Percentiles rank a stretch among this genome's conserved stretches.
These are phyloP conservation scores for Jaculus jaculus DNA, from an alignment of 2,113 vertebrate genomes.

Conservation along the genomic window DNA sequence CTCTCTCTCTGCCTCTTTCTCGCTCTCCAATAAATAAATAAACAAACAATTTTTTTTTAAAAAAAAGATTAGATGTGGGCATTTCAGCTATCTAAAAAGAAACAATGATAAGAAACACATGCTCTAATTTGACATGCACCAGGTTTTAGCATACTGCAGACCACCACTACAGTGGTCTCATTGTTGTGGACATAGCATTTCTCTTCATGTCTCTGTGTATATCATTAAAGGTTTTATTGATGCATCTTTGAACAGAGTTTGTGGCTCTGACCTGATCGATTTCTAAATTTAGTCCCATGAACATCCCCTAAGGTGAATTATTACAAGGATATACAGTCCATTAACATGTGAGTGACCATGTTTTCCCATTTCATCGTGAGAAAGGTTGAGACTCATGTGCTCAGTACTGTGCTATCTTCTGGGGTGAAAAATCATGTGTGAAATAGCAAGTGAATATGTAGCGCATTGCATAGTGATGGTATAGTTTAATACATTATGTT, in stretches of 20 bases:
- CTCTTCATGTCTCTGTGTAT: not conserved
- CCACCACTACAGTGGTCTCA: not conserved
- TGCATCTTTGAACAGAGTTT: conserved; percentile 22
- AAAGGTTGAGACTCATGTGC: not conserved
- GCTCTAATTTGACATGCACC: conserved; percentile 10
- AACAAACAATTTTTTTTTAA: too few species aligned
- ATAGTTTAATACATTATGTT: not conserved
- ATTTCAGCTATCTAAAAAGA: not conserved
- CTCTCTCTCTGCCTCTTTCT: too few species aligned
- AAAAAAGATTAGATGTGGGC: not conserved
- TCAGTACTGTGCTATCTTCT: not conserved
- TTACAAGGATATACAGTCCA: not conserved
- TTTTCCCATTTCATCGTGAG: not conserved
- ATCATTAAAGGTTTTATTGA: not conserved
- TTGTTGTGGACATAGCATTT: not conserved
- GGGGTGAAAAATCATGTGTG: not conserved
- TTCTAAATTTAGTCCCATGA: not conserved
- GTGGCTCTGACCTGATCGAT: not conserved
- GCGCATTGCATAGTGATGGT: not conserved
- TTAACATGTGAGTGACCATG: not conserved
- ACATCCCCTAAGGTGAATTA: not conserved
- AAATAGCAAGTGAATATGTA: not conserved
- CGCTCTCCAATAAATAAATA: too few species aligned
- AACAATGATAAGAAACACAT: conserved; percentile 30
- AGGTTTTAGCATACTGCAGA: conserved; percentile 1